Conservation (phyloP, 2,113 vertebrate genomes). For the Clinocottus analis region DNA sequence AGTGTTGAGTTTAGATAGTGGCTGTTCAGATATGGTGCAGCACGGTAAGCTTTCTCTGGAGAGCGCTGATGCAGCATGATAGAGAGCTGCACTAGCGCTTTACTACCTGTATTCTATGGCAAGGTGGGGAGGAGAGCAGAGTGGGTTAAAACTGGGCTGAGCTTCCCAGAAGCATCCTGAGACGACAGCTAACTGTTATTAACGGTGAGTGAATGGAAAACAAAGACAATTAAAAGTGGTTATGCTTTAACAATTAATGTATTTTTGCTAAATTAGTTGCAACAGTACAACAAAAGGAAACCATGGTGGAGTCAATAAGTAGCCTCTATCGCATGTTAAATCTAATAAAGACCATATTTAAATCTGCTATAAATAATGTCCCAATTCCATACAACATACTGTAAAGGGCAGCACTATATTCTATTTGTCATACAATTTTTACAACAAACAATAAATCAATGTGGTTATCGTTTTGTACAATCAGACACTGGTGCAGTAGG, state of each 20-base stretch:
- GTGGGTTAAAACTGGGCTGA: slow-evolving; percentile 45
- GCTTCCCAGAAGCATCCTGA: slow-evolving; percentile 58
- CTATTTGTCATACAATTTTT: background rate
- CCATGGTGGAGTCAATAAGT: background rate
- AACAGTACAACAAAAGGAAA: background rate
- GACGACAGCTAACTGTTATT: background rate
- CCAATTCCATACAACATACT: background rate
- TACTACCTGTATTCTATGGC: slow-evolving; percentile 29
- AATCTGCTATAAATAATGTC: slow-evolving; percentile 9
- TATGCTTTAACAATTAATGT: background rate
- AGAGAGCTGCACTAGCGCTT: slow-evolving; percentile 19
- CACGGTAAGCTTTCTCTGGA: slow-evolving; percentile 39
- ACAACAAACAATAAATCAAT: background rate
- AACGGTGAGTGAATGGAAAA: background rate
- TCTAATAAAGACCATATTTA: background rate
- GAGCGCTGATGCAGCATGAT: slow-evolving; percentile 48
- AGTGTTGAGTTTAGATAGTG: slow-evolving; percentile 59
- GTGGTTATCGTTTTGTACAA: background rate
- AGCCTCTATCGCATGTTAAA: background rate
- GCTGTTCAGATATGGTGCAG: slow-evolving; percentile 74
- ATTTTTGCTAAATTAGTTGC: background rate
- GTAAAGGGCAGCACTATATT: background rate
- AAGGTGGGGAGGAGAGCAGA: slow-evolving; percentile 66
- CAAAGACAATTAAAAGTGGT: background rate
- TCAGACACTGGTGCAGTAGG: background rate